Conservation (phyloP, 2,888 invertebrate genomes). For the Lymantria monacha region DNA sequence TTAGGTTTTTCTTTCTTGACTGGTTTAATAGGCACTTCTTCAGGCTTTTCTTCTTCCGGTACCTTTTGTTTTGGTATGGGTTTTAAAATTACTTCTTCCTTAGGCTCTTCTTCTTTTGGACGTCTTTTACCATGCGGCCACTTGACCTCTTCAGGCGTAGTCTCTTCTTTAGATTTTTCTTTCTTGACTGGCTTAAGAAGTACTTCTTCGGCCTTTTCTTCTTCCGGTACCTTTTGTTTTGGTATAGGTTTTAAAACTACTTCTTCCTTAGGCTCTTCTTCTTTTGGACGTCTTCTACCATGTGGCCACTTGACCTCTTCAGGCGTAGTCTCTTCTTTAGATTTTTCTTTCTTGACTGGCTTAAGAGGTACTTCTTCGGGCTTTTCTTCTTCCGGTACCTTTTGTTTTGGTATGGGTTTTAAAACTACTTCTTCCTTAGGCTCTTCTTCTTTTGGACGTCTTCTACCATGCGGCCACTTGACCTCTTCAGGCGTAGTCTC, state of each 20-base stretch:
- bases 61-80: conserved; percentile 38
- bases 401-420: neutral
- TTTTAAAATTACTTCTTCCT: conserved; percentile 25
- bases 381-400: neutral
- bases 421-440: neutral
- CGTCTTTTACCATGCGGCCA: conserved; percentile 6
- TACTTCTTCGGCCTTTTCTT: conserved; percentile 52
- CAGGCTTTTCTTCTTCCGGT: conserved; percentile 35
- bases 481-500: neutral
- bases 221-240: conserved; percentile 55
- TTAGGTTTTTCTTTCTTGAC: neutral
- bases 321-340: conserved; percentile 11
- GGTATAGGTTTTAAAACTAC: conserved; percentile 55
- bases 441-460: neutral
- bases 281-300: conserved; percentile 42
- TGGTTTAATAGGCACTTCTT: conserved; percentile 38
- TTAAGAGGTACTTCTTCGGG: neutral
- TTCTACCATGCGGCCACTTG: neutral
- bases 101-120: conserved; percentile 43
- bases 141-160: conserved; percentile 21
- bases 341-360: neutral
- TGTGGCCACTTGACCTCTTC: conserved; percentile 45
- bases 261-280: conserved; percentile 44
- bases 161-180: neutral
- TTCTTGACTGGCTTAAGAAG: neutral